A percentile compares a stretch with the other conserved stretches of the same genome.
These are phyloP conservation scores for Euleptes europaea DNA, from an alignment of 2,113 vertebrate genomes.

Conservation along the genomic window DNA sequence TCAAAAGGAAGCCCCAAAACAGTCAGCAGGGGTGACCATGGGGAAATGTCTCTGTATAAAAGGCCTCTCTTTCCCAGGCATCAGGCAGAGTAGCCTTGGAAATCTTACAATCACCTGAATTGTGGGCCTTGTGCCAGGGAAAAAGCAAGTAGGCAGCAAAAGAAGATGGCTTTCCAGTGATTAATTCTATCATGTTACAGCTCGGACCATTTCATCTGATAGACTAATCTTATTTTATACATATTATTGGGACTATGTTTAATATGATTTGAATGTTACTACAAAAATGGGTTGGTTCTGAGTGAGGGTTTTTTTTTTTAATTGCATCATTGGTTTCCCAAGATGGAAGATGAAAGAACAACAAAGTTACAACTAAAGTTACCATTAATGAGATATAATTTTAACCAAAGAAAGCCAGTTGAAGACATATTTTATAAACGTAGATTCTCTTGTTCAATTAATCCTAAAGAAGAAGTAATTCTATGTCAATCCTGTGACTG, in stretches of 20 bases:
- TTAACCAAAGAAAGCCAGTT: constrained; percentile 21
- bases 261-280: not conserved
- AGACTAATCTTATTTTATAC: not conserved
- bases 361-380: constrained; percentile 1
- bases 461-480: not conserved
- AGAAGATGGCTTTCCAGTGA: not conserved
- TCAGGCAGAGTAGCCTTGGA: too few relatives aligned
- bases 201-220: not conserved
- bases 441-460: not conserved
- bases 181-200: not conserved
- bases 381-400: constrained; percentile 35
- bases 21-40: too few relatives aligned
- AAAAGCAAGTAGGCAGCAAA: not conserved
- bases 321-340: not conserved
- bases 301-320: not conserved
- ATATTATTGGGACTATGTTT: not conserved
- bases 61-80: too few relatives aligned
- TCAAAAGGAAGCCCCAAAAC: too few relatives aligned
- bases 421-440: constrained; percentile 16
- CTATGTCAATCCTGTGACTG: not conserved
- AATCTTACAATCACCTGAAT: too few relatives aligned
- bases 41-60: too few relatives aligned
- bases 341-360: not conserved
- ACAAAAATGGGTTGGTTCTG: not conserved
- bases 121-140: too few relatives aligned